Base-by-base conservation (phyloP, 2,797 vertebrate genomes). In the Ficedula albicollis region DNA sequence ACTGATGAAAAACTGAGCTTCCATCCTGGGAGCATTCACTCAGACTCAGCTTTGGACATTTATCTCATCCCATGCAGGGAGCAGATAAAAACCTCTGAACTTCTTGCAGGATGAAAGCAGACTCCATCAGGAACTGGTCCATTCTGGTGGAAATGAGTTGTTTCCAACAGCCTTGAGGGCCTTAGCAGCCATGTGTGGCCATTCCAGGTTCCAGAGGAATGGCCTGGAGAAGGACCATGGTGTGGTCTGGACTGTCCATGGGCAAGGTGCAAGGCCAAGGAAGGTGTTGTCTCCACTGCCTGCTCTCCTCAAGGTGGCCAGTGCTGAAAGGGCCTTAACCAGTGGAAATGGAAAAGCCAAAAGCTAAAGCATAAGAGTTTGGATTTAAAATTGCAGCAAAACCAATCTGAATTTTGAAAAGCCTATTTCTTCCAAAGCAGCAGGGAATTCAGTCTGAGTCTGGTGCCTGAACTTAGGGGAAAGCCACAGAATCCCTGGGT, bases 161-260 rank as follows among this genome's bases (percentile, higher is more conserved):
- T 54, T 66, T 73, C 51, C 73, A 81, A 66, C 38, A 83, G 51
- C 20, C 6, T 9, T 6, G 75, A 73, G 5, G 11, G 58, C 39
- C 44, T 27, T 29, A 41, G 63, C 36, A 83, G 73, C 22, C 0
- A 0, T 1, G 9, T 0, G 2, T 36, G 55, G 27, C 63, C 64
- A 69, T 10, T 8, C n/a, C 39, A 14, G 43, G 21, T 17, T 34
- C 43, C 48, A 74, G 56, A 77, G 29, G 21, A 73, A 64, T 32
- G 12, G 38, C 17, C 34, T 29, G 63, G 49, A 59, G 39, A 81
- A 64, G 34, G 64, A 80, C 20, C 1, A 1, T 3, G 15, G 26
- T 11, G 23, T 39, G 4, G 3, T 5, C 15, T 15, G 60, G 54
- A 34, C 41, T 64, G 51, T 17, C 22, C 10, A 4, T 4, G 6